Evolutionary conservation across 2,888 invertebrate species (phyloP).

Genomic region (Leucozona laternaria): DNA sequence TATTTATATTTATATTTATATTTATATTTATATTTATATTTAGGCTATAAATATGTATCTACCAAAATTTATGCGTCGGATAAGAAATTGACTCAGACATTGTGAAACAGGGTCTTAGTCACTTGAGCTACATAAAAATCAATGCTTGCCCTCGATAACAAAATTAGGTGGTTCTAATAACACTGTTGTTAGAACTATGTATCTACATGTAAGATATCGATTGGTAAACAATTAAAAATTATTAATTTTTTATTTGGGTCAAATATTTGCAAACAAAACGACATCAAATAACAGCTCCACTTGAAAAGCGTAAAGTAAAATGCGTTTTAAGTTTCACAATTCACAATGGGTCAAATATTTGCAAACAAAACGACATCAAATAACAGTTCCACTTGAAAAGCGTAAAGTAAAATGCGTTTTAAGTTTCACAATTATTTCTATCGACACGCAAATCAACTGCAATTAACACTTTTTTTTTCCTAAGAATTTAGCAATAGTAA

Average conservation of each 20-base stretch:
- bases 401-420: not conserved
- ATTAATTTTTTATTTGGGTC: not conserved
- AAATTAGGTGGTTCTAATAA: not conserved
- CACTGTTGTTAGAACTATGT: not conserved
- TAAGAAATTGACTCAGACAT: too few species aligned
- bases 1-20: too few species aligned
- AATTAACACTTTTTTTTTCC: constrained; percentile 7
- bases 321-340: not conserved
- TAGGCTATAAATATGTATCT: too few species aligned
- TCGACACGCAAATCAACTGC: not conserved
- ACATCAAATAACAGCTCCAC: not conserved
- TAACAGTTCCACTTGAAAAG: not conserved
- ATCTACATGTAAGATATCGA: not conserved
- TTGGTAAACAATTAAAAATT: not conserved
- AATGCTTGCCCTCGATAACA: not conserved
- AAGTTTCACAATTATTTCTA: not conserved
- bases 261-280: not conserved
- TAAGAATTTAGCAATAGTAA: constrained; percentile 2
- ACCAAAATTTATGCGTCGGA: too few species aligned
- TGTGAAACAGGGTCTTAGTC: too few species aligned
- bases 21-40: too few species aligned
- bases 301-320: not conserved
- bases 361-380: not conserved
- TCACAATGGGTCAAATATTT: not conserved
- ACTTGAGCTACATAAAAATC: too few species aligned